A percentile compares a stretch with the other conserved stretches of the same genome.
These are phyloP conservation scores for Tenrec ecaudatus DNA, from an alignment of 2,113 vertebrate species.

Conservation along the genomic window DNA sequence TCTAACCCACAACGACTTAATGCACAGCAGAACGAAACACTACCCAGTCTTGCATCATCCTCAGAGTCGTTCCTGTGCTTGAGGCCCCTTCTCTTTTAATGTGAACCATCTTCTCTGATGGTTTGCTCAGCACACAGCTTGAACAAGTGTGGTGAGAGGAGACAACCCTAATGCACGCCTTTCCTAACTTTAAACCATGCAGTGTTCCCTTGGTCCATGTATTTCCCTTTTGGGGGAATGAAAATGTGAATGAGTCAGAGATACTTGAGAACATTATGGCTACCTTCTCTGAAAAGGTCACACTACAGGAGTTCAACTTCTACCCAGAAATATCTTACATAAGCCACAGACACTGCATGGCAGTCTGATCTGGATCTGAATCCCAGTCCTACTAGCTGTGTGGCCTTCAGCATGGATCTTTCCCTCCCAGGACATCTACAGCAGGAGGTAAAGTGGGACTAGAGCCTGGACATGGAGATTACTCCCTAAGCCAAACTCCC, in stretches of 20 bases:
- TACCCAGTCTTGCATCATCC: no score
- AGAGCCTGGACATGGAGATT: not conserved
- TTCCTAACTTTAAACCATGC: no score
- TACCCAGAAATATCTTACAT: constrained; percentile 4
- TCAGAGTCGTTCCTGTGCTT: no score
- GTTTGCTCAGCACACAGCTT: no score
- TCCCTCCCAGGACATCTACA: not conserved
- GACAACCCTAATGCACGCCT: no score
- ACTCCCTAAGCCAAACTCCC: no score
- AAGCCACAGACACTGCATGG: not conserved
- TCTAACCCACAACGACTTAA: no score
- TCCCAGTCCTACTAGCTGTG: not conserved
- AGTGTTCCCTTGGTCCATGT: no score
- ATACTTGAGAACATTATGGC: not conserved
- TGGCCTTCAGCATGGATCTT: not conserved
- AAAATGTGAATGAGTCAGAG: not conserved
- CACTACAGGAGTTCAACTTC: not conserved
- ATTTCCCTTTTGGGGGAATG: not conserved
- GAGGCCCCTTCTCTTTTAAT: not conserved
- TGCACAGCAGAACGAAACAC: no score
- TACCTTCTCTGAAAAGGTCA: not conserved
- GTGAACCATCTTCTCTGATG: no score
- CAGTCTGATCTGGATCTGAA: not conserved
- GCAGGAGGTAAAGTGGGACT: constrained; percentile 3
- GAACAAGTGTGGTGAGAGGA: no score